Evolutionary conservation across 2,113 vertebrate species (phyloP).

Genomic region (Ophiodon elongatus): DNA sequence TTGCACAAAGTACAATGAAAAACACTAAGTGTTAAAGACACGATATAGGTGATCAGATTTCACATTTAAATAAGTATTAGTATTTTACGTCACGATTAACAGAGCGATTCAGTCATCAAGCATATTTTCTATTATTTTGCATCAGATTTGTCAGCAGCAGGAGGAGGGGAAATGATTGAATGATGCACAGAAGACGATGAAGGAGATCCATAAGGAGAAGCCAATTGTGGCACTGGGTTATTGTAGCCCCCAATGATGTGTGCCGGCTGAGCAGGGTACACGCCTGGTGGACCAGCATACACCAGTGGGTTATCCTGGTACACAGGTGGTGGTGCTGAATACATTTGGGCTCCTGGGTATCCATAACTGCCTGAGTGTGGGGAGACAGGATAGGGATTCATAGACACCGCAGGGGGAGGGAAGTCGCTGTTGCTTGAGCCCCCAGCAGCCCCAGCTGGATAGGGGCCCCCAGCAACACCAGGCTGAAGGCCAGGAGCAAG

Average conservation of each 20-base stretch:
- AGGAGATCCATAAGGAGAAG: conserved; percentile 50
- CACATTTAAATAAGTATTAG: not conserved
- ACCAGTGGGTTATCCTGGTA: conserved; percentile 26
- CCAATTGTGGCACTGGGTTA: conserved; percentile 37
- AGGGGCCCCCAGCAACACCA: not conserved
- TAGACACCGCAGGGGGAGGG: conserved; percentile 8
- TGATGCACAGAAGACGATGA: conserved; percentile 48
- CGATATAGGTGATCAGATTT: not conserved
- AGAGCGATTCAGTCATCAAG: not conserved
- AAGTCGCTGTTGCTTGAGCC: conserved; percentile 56
- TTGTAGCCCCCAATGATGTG: conserved; percentile 33
- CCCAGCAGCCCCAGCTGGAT: conserved; percentile 32
- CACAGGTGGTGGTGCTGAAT: conserved; percentile 35
- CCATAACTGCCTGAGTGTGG: conserved; percentile 21
- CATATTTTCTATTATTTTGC: conserved; percentile 24
- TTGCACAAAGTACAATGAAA: not conserved
- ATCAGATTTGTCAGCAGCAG: conserved; percentile 14
- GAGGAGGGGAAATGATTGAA: conserved; percentile 60
- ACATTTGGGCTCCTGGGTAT: conserved; percentile 36
- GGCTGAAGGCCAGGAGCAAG: conserved; percentile 2
- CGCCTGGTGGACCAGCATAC: not conserved
- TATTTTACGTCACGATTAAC: not conserved
- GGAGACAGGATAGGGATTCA: conserved; percentile 33
- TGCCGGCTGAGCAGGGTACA: conserved; percentile 32
- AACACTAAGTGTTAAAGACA: not conserved